Conservation (phyloP, 1,140 invertebrate genomes). For the Coenobita brevimanus region DNA sequence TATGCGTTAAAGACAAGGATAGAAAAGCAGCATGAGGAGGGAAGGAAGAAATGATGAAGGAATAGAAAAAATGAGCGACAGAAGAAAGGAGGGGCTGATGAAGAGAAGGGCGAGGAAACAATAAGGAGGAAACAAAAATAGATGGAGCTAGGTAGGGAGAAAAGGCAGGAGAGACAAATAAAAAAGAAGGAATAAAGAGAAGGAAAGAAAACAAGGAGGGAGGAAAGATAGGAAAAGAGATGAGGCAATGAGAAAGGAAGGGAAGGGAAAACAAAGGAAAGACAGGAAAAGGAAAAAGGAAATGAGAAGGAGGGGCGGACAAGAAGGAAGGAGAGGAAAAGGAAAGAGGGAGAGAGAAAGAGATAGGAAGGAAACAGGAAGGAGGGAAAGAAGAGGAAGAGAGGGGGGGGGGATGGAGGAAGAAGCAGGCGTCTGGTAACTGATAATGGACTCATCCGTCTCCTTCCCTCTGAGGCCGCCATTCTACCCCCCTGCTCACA, state of each 20-base stretch:
- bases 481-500: not conserved
- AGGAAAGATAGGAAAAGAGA: not conserved
- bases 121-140: no score
- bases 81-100: no score
- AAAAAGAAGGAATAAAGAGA: no score
- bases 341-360: not conserved
- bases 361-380: not conserved
- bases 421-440: not conserved
- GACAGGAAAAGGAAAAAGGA: not conserved
- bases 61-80: no score
- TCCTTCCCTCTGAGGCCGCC: not conserved
- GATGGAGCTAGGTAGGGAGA: no score
- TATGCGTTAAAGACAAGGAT: no score
- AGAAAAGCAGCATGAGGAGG: no score
- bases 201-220: no score
- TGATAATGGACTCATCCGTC: constrained; percentile 1
- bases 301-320: not conserved
- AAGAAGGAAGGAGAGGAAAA: not conserved
- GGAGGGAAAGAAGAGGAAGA: not conserved
- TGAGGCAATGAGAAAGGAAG: not conserved
- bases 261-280: not conserved
- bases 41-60: no score
- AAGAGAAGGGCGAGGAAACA: no score
- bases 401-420: not conserved
- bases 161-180: no score